Evolutionary conservation across 1,140 invertebrate species (phyloP).

Genomic region (Bombus waltoni): DNA sequence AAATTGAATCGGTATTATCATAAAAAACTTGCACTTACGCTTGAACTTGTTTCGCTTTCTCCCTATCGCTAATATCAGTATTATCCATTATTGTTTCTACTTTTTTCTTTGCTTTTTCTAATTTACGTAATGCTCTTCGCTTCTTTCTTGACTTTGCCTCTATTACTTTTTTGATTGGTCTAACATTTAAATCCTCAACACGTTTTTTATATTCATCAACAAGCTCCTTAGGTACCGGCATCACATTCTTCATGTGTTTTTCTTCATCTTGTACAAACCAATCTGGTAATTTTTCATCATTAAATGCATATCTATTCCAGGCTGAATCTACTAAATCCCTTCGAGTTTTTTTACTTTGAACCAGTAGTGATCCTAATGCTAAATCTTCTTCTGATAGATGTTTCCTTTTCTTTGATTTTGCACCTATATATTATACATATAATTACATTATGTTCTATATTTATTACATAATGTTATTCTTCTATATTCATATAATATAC

Average conservation of each 20-base stretch:
- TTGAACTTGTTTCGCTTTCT: constrained; percentile 96
- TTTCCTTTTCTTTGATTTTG: constrained; percentile 85
- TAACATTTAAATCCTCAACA: constrained; percentile 94
- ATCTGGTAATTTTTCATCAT: constrained; percentile 94
- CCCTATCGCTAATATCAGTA: constrained; percentile 93
- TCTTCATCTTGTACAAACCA: constrained; percentile 99
- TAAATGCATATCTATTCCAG: constrained; percentile 95
- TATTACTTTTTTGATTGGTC: constrained; percentile 98
- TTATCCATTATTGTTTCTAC: constrained; percentile 96
- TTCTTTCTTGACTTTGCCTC: constrained; percentile 99
- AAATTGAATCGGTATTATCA: background rate
- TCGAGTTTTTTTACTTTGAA: constrained; percentile 92
- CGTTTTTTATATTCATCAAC: constrained; percentile 89
- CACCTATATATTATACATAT: constrained; percentile 68
- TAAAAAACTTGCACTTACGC: constrained; percentile 85
- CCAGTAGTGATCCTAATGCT: constrained; percentile 92
- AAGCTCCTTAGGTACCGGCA: constrained; percentile 91
- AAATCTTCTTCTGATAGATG: constrained; percentile 93
- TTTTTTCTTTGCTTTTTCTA: constrained; percentile 98
- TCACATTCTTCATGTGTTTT: constrained; percentile 92
- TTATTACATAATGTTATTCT: constrained; percentile 3
- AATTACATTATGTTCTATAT: background rate
- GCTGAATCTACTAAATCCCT: constrained; percentile 93
- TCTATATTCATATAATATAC: constrained; percentile 5
- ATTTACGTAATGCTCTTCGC: constrained; percentile 90